Base-by-base conservation (phyloP, 53 echinoderm and acorn worm species). In the Holothuria scabra region DNA sequence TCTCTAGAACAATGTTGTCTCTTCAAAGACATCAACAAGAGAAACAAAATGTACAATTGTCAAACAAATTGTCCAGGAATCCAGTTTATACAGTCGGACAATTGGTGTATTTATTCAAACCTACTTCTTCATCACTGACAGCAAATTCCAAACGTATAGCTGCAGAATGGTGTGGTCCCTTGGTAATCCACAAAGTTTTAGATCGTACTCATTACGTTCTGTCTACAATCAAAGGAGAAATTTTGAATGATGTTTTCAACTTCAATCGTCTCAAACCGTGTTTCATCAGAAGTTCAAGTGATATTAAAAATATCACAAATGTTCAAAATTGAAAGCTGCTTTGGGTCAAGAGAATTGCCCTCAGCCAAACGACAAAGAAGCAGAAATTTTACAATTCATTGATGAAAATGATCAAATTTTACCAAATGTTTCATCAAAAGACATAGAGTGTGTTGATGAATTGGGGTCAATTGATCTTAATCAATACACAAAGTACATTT, bases 221-320 rank as follows among this genome's bases (percentile, higher is more conserved):
- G 46, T 56, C 61, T 12, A 85, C 85, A 11, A 4, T 85, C 11
- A 85, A 76, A 61, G 85, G 85, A 59, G 76, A 85, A 31, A 33
- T 85, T 13, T 13, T 85, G 16, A 58, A 71, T 37, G 85, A 85
- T 34, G 78, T 85, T 18, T 85, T 85, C 44, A 85, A 60, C 28
- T 85, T 60, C 29, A 78, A 85, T 60, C 69, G 76, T 34, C 62
- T 85, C 10, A 85, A 85, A 84, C 84, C 84, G 26, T 84, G 84
- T 44, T 84, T 84, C 48, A 84, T 84, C 2, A 46, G 84, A 1
- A 41, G 71, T 23, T 75, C 85, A 14, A 38, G 76, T 21, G 76
- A 85, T 38, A 76, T 32, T 20, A 85, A 76, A 22, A 11, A 23
- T 3, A 4, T 18, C 5, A 33, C 4, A 8, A 8, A 33, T 31